A percentile compares a stretch with the other conserved stretches of the same genome.
Conservation (phyloP, 1,140 invertebrate species). For the Drosophila azteca region DNA sequence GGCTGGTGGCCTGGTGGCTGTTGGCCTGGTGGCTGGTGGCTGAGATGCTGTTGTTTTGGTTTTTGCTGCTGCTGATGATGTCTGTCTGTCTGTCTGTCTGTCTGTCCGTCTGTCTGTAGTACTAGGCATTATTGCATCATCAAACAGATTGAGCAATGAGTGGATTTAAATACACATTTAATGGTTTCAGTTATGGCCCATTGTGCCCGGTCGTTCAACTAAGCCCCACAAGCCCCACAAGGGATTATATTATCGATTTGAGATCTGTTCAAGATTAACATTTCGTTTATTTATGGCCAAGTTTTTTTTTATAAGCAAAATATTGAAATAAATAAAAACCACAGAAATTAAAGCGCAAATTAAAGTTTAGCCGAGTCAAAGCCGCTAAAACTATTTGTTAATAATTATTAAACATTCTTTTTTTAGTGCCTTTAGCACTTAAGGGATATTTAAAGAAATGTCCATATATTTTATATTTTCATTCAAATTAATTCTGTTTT, state of each 20-base stretch:
- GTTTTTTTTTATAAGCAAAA: conserved; percentile 3
- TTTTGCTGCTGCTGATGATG: conserved; percentile 17
- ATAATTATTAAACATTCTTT: too few species aligned
- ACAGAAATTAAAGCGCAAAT: neutral
- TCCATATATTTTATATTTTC: too few species aligned
- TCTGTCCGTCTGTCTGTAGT: conserved; percentile 1
- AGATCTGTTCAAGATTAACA: conserved; percentile 2
- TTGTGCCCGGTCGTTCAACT: conserved; percentile 41
- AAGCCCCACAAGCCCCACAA: neutral
- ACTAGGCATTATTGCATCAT: conserved; percentile 62
- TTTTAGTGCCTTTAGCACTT: neutral
- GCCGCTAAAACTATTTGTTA: too few species aligned
- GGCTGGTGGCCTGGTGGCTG: conserved; percentile 28
- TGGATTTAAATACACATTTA: conserved; percentile 57
- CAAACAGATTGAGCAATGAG: conserved; percentile 56
- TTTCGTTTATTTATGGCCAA: conserved; percentile 16
- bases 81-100: conserved; percentile 22
- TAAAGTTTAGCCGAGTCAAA: too few species aligned
- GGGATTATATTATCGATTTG: conserved; percentile 19
- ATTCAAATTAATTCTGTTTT: too few species aligned
- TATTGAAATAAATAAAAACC: conserved; percentile 1
- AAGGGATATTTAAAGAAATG: too few species aligned
- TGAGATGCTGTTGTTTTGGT: conserved; percentile 39
- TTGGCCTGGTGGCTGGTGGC: conserved; percentile 32
- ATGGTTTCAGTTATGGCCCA: conserved; percentile 36